A percentile compares a stretch with the other conserved stretches of the same genome.
Conservation (phyloP, 1,140 invertebrate species). For the Oedothorax gibbosus region DNA sequence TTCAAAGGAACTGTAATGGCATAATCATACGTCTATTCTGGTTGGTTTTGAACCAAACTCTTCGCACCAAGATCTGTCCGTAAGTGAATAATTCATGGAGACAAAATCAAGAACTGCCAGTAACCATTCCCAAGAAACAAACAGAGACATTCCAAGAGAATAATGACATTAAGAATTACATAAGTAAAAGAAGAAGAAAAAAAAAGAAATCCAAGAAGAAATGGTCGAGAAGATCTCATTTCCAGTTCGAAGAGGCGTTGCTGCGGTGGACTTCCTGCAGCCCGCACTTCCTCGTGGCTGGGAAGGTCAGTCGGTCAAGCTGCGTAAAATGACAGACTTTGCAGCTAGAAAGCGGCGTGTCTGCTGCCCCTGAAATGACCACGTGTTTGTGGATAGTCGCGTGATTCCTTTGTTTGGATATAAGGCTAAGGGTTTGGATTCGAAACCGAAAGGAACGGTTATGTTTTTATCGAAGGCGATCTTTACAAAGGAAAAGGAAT, state of each 20-base stretch:
- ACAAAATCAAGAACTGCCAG: no score
- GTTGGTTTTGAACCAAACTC: no score
- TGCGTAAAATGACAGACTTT: neutral
- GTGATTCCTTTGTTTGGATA: neutral
- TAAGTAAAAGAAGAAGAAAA: neutral
- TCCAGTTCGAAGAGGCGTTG: conserved; percentile 24
- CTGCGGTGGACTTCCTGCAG: conserved; percentile 30
- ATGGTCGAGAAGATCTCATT: neutral
- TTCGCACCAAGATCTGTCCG: no score
- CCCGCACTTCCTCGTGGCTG: conserved; percentile 22
- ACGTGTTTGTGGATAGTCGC: neutral
- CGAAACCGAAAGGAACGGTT: no score
- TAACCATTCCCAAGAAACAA: no score
- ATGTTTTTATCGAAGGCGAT: no score
- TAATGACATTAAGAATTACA: neutral
- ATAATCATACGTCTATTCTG: no score
- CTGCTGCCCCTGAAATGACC: conserved; percentile 21
- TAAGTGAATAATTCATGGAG: no score
- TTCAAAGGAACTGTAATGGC: no score
- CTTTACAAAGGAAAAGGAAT: no score
- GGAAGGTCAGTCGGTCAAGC: conserved; percentile 53
- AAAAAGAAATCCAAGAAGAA: neutral
- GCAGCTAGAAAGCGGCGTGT: no score
- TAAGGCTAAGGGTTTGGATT: neutral
- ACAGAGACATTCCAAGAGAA: no score